phyloP scores from a whole-genome alignment of 2,113 vertebrate genomes.

The Chunga burmeisteri region DNA sequence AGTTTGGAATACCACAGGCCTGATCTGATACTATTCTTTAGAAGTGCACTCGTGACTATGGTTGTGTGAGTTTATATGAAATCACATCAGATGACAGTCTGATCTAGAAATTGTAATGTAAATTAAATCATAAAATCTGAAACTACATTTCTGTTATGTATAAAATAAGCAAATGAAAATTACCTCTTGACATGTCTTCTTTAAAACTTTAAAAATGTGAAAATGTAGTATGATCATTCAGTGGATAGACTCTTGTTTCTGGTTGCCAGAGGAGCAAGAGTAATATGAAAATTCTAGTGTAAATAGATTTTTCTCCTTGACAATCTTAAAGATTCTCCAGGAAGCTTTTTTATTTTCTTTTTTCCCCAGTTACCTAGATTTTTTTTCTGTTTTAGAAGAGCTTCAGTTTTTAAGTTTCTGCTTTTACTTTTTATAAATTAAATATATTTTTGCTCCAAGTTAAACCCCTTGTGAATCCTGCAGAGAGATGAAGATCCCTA shows the following conservation, averaged over 20 bases:
- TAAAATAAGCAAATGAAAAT: not conserved
- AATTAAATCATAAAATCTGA: not conserved
- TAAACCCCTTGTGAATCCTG: not conserved
- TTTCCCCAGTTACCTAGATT: not conserved
- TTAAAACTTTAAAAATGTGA: not conserved
- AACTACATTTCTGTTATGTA: not conserved
- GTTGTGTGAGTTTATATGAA: not conserved
- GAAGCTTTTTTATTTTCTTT: not conserved
- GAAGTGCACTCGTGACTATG: not conserved
- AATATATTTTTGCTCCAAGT: not conserved
- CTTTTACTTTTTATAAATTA: not conserved
- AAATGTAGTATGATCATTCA: not conserved
- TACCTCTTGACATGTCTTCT: not conserved
- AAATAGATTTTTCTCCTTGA: not conserved
- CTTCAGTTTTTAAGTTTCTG: not conserved
- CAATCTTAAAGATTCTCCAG: not conserved
- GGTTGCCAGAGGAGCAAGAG: not conserved
- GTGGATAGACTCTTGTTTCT: not conserved
- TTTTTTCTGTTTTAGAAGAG: not conserved
- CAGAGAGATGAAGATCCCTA: not conserved
- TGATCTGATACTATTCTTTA: not conserved
- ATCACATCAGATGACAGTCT: not conserved
- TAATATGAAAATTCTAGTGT: not conserved
- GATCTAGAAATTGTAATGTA: not conserved
- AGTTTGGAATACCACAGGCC: not conserved